Conservation (phyloP, 2,888 invertebrate species). For the Hypomecis punctinalis region DNA sequence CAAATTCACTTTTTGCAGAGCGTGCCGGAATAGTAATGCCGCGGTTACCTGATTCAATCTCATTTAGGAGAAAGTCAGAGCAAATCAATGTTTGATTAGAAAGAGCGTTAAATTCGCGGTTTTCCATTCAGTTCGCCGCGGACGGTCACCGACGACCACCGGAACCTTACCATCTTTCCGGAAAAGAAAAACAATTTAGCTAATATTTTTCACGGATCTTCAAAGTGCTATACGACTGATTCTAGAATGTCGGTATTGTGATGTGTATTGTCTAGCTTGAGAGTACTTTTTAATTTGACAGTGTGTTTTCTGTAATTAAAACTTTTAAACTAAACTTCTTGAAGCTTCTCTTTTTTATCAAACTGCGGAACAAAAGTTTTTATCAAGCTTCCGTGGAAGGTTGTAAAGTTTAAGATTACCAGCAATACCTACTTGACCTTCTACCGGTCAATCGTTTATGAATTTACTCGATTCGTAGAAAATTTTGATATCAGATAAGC, state of each 20-base stretch:
- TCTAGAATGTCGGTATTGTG: not conserved
- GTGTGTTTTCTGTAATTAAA: not conserved
- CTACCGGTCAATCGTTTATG: conserved; percentile 13
- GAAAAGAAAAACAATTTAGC: too few species aligned
- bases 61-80: conserved; percentile 69
- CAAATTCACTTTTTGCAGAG: conserved; percentile 27
- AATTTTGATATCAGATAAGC: conserved; percentile 22
- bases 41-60: conserved; percentile 42
- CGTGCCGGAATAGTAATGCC: conserved; percentile 26
- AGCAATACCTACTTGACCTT: not conserved
- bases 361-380: too few species aligned
- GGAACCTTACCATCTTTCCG: conserved; percentile 2
- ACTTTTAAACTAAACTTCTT: not conserved
- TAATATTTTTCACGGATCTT: too few species aligned
- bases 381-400: not conserved
- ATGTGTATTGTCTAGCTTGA: not conserved
- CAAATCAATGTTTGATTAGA: conserved; percentile 61
- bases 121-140: conserved; percentile 49
- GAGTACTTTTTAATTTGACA: not conserved
- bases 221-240: not conserved
- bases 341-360: not conserved
- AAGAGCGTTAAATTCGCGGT: conserved; percentile 54
- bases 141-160: conserved; percentile 29
- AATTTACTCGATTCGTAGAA: conserved; percentile 21
- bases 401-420: not conserved